phyloP scores from a whole-genome alignment of 2,888 invertebrate genomes.

The Bibio marci region DNA sequence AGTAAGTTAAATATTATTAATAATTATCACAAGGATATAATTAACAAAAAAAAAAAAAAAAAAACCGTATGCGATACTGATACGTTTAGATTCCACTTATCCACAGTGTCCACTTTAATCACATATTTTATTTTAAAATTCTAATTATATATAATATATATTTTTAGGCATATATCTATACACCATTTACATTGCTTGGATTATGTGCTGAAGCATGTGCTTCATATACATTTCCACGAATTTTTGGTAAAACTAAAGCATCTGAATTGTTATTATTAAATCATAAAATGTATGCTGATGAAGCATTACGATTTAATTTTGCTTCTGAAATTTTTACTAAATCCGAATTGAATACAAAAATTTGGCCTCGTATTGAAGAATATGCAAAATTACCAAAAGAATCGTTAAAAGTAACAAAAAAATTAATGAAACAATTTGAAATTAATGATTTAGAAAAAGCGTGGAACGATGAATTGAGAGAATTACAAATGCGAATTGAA shows the following conservation, averaged over 20 bases:
- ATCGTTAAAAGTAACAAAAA: conserved; percentile 52
- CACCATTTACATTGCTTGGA: conserved; percentile 75
- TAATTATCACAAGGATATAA: no score
- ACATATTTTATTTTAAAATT: not conserved
- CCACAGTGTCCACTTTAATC: no score
- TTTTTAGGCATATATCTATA: conserved; percentile 65
- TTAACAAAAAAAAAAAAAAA: no score
- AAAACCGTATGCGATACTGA: no score
- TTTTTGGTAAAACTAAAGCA: conserved; percentile 68
- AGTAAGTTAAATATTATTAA: conserved; percentile 33
- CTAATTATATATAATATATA: conserved; percentile 3
- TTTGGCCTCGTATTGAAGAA: conserved; percentile 38
- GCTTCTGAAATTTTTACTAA: conserved; percentile 61
- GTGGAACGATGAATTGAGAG: conserved; percentile 49
- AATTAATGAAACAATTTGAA: conserved; percentile 42
- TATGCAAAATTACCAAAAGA: conserved; percentile 35
- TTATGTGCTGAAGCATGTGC: conserved; percentile 83
- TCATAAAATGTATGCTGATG: conserved; percentile 57
- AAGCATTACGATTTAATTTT: conserved; percentile 62
- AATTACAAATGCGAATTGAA: conserved; percentile 42
- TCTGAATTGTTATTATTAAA: conserved; percentile 48
- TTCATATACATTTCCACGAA: conserved; percentile 62
- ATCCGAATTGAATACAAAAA: conserved; percentile 37
- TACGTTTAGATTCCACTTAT: conserved; percentile 2
- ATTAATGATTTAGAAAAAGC: conserved; percentile 43